phyloP scores from a whole-genome alignment of 2,888 invertebrate genomes.

The Caenorhabditis sulstoni region DNA sequence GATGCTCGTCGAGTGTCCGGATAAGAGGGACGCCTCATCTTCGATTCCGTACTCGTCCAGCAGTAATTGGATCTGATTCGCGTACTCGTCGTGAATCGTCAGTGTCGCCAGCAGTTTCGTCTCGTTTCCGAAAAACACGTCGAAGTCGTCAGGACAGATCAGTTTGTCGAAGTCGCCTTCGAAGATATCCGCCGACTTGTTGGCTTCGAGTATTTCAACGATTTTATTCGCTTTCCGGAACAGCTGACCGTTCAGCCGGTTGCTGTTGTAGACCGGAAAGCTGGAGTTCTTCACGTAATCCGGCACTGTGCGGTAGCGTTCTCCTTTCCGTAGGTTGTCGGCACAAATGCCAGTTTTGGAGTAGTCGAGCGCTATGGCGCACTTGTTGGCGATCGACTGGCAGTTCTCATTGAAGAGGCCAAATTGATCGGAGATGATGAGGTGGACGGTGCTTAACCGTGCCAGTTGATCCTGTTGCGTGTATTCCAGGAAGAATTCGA shows the following conservation, averaged over 20 bases:
- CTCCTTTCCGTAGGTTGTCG: slow-evolving; percentile 55
- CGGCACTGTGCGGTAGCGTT: slow-evolving; percentile 53
- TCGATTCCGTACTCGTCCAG: slow-evolving; percentile 74
- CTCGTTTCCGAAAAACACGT: slow-evolving; percentile 9
- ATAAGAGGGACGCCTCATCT: slow-evolving; percentile 70
- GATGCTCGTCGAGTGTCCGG: slow-evolving; percentile 48
- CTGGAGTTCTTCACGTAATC: slow-evolving; percentile 65
- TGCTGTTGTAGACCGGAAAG: slow-evolving; percentile 73
- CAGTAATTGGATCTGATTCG: slow-evolving; percentile 64
- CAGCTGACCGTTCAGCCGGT: too few species aligned
- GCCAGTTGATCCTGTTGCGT: slow-evolving; percentile 79
- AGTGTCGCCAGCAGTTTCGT: slow-evolving; percentile 32
- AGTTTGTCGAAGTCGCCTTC: too few species aligned
- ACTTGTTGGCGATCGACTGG: slow-evolving; percentile 70
- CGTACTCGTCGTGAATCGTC: slow-evolving; percentile 55
- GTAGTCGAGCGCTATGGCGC: slow-evolving; percentile 79
- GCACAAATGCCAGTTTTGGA: slow-evolving; percentile 80
- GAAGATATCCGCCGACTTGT: too few species aligned
- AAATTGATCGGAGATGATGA: slow-evolving; percentile 75
- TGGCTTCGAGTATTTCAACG: too few species aligned
- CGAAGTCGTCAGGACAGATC: slow-evolving; percentile 24
- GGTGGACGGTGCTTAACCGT: slow-evolving; percentile 76
- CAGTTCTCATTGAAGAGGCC: slow-evolving; percentile 54
- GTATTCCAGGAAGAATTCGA: slow-evolving; percentile 80
- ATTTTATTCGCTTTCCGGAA: too few species aligned